Base-by-base conservation (phyloP, 2,888 invertebrate species). In the Papilio protenor region DNA sequence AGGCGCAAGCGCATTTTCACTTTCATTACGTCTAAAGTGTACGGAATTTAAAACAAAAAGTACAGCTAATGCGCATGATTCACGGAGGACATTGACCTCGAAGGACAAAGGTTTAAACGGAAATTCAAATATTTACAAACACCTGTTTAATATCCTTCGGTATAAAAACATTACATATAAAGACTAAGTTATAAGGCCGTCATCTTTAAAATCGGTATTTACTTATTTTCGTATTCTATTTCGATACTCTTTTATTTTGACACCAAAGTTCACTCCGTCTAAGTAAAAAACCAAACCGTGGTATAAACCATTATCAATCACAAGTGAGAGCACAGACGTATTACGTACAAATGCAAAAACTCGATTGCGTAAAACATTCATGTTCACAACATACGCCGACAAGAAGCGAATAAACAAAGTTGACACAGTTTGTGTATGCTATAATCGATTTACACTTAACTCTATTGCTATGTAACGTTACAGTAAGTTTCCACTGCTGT, bases 281-380 rank as follows among this genome's bases (percentile, higher is more conserved):
- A 40, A 40, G 40, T 40, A 40, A 40, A 40, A 40, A 40, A 40
- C 1, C 8, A 40, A 40, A 40, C 40, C 40, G 40, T 40, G 40
- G 40, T 40, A 5, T 8, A 6, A 6, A 40, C 40, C 40, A 40
- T 40, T 40, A 40, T 40, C 8, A 40, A 40, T 52, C 6, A 55
- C n/a, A 18, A 69, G 57, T 33, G n/a, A 73, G 72, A 27, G 49
- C 8, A 27, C 45, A 52, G 71, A 71, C 69, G 21, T 69, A 40
- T 73, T 73, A 73, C 72, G 72, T 73, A 55, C 72, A 27, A 55
- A 57, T 57, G 40, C 52, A 73, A 73, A 71, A 71, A 73, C n/a
- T 57, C n/a, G 33, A 73, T 73, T 73, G n/a, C 72, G 33, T 55
- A 55, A 73, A 52, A 12, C 33, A 73, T 57, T 73, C 33, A n/a